Evolutionary conservation across 1,140 invertebrate genomes (phyloP).

Genomic region (Ptiloglossa arizonensis): DNA sequence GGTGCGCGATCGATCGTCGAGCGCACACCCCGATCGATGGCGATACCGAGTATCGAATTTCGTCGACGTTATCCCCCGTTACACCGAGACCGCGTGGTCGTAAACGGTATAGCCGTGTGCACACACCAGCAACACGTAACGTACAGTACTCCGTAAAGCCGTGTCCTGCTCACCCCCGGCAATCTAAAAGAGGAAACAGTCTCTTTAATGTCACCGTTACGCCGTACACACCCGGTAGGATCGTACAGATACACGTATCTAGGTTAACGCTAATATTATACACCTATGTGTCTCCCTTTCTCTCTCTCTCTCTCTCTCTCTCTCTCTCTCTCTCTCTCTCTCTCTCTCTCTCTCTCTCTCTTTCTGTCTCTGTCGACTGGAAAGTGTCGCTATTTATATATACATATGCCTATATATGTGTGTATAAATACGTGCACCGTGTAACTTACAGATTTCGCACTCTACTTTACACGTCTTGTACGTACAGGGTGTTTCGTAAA

Average conservation of each 20-base stretch:
- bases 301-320: constrained; percentile 3
- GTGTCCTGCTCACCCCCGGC: not conserved
- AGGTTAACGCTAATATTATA: constrained; percentile 52
- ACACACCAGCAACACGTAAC: constrained; percentile 30
- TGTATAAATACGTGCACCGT: not conserved
- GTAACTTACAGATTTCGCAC: constrained; percentile 48
- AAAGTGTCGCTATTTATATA: not conserved
- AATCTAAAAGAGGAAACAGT: constrained; percentile 46
- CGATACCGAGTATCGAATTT: constrained; percentile 1
- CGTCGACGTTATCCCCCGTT: not conserved
- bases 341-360: constrained; percentile 3
- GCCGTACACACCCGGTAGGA: constrained; percentile 37
- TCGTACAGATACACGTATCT: constrained; percentile 43
- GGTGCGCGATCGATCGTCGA: constrained; percentile 4
- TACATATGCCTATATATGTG: not conserved
- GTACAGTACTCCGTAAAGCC: constrained; percentile 25
- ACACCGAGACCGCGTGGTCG: no score
- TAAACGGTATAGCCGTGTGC: constrained; percentile 32
- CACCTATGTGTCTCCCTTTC: constrained; percentile 45
- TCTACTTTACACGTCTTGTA: not conserved
- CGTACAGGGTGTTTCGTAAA: not conserved
- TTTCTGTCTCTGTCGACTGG: constrained; percentile 29
- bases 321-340: no score
- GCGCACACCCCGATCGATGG: not conserved
- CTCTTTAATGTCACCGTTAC: constrained; percentile 33